These are phyloP conservation scores for Urosaurus nigricauda DNA, from an alignment of 2,797 vertebrate species.

Conservation along the genomic window DNA sequence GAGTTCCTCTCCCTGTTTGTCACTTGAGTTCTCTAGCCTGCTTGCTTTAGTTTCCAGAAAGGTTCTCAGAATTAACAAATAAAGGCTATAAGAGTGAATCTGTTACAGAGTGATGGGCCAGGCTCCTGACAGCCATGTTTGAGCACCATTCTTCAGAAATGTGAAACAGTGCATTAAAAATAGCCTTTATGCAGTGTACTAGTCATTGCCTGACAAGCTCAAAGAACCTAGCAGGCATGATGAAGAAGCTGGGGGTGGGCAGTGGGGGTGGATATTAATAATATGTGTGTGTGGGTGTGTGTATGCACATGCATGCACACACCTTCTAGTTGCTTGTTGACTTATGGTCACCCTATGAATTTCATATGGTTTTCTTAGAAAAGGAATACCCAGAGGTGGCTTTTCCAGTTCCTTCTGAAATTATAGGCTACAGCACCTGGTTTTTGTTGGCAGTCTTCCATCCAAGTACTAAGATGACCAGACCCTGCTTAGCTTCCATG, in stretches of 20 bases:
- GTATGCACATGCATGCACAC: too few relatives aligned
- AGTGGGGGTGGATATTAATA: conserved; percentile 42
- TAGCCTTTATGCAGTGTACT: conserved; percentile 11
- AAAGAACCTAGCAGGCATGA: conserved; percentile 34
- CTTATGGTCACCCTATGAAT: too few relatives aligned
- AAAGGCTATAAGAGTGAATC: conserved; percentile 20
- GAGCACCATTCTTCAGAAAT: conserved; percentile 40
- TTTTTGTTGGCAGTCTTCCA: too few relatives aligned
- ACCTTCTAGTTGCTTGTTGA: too few relatives aligned
- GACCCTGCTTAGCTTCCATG: too few relatives aligned
- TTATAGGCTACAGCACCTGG: too few relatives aligned
- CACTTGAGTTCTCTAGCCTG: neutral
- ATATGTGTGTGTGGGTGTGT: conserved; percentile 38
- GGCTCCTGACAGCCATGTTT: conserved; percentile 28
- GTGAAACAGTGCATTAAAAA: conserved; percentile 36
- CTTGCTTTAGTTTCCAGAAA: neutral
- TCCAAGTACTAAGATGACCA: too few relatives aligned
- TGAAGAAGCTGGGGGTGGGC: too few relatives aligned
- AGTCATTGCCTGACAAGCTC: conserved; percentile 39
- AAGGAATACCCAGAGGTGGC: too few relatives aligned
- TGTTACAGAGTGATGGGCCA: neutral
- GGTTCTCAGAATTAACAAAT: conserved; percentile 13
- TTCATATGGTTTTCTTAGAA: too few relatives aligned
- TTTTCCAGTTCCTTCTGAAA: too few relatives aligned
- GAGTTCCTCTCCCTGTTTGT: neutral